These are phyloP conservation scores for Brachionus koreanus DNA, from an alignment of 1,140 invertebrate species.

Conservation along the genomic window DNA sequence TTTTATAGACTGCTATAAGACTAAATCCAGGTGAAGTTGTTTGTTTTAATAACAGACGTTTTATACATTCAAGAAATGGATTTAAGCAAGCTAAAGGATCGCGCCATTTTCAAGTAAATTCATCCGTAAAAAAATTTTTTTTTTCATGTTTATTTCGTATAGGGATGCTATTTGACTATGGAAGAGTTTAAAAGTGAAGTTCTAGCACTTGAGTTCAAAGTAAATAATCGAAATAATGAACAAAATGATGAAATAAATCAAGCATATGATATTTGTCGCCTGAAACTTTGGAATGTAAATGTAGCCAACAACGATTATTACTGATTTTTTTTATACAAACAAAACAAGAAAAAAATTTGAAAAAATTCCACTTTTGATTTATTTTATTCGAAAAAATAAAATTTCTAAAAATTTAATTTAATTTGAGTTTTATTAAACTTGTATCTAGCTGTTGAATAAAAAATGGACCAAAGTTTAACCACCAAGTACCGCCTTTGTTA, in stretches of 20 bases:
- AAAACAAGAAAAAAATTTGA: no score
- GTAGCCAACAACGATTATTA: background rate
- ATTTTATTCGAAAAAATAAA: background rate
- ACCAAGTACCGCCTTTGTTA: background rate
- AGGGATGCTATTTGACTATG: conserved; percentile 54
- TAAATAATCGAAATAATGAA: background rate
- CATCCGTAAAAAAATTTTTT: background rate
- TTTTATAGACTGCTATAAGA: conserved; percentile 48
- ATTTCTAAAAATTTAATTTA: background rate
- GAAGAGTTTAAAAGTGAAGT: conserved; percentile 53
- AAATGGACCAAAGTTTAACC: background rate
- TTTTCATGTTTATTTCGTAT: background rate
- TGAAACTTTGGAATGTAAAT: background rate
- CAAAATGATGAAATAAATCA: background rate
- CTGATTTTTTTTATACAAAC: background rate
- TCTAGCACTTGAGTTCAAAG: background rate
- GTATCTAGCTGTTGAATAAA: background rate
- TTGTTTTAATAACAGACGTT: conserved; percentile 53
- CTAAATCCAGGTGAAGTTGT: conserved; percentile 51
- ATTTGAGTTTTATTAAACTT: background rate
- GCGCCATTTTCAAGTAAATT: conserved; percentile 47
- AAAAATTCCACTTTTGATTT: no score
- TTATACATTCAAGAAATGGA: conserved; percentile 50
- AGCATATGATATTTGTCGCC: background rate
- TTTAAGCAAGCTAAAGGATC: conserved; percentile 50